Conservation (phyloP, 2,113 vertebrate genomes). For the Crotalus helleri region DNA sequence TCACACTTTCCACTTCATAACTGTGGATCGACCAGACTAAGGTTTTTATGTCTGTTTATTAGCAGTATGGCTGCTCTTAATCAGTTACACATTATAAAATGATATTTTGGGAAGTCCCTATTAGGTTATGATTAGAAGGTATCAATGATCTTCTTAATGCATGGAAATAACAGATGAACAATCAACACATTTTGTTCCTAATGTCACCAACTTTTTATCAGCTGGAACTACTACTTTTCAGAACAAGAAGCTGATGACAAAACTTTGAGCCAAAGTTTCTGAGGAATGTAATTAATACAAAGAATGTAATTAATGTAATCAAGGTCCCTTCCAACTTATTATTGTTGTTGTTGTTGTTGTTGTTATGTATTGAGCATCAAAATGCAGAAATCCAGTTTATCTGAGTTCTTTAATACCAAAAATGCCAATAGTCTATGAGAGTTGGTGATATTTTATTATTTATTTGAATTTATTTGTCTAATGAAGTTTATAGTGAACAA, state of each 20-base stretch:
- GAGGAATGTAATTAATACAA: background rate
- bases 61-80: background rate
- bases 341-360: no score
- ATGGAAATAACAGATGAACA: background rate
- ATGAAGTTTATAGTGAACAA: background rate
- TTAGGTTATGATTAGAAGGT: background rate
- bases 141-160: background rate
- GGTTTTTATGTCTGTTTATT: background rate
- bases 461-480: background rate
- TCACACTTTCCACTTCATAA: background rate
- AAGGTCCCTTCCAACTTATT: background rate
- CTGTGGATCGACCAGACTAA: background rate
- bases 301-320: background rate
- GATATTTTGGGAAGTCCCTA: background rate
- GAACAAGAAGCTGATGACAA: background rate
- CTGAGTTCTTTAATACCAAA: background rate
- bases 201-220: background rate
- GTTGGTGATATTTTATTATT: background rate
- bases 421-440: background rate
- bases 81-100: background rate
- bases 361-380: background rate
- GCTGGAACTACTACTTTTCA: background rate
- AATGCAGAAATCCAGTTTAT: background rate
- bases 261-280: background rate
- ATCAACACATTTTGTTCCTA: background rate